Evolutionary conservation across 2,888 invertebrate species (phyloP), one percentile per base, ranked within the genome.

Genomic region (Tyria jacobaeae): DNA sequence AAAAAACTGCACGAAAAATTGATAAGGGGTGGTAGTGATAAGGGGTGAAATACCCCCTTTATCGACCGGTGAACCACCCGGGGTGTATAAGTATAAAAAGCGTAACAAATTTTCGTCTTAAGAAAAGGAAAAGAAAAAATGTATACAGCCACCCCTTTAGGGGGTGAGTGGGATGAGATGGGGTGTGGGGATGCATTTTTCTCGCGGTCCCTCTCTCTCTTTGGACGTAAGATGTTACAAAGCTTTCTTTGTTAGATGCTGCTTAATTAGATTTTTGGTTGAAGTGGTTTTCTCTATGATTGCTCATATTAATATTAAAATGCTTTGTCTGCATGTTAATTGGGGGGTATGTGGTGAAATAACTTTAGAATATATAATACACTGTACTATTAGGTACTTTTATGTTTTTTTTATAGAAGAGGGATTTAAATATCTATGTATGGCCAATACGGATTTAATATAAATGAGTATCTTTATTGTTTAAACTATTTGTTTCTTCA

Each of bases 81-180:
- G 67, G 71, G 74, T 75, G 83, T 91, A 90, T 90, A 93, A 91
- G 91, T 93, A 94, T 93, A 94, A 93, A 94, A 94, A 94, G 92
- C 92, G 94, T 94, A 93, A 94, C 94, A 94, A 94, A 94, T 94
- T 93, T 94, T 93, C 94, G 94, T 94, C 93, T 93, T 93, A 93
- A 94, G 94, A 93, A 93, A 94, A 93, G 90, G 92, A 93, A 92
- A 91, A 91, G 92, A 93, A 93, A 94, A 94, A 94, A 94, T 91
- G 91, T 92, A 87, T 89, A 92, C 92, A 90, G 86, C 92, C 91
- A 89, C 92, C 91, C 62, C n/a, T n/a, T n/a, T 68, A 74, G 79
- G 79, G 79, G 81, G 78, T 76, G 17, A 80, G 66, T 57, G 56
- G 68, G 60, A 71, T 76, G 78, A 75, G 67, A 62, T 37, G 69